Conservation (phyloP, 2,797 vertebrate species). For the Crypturellus tataupa region DNA sequence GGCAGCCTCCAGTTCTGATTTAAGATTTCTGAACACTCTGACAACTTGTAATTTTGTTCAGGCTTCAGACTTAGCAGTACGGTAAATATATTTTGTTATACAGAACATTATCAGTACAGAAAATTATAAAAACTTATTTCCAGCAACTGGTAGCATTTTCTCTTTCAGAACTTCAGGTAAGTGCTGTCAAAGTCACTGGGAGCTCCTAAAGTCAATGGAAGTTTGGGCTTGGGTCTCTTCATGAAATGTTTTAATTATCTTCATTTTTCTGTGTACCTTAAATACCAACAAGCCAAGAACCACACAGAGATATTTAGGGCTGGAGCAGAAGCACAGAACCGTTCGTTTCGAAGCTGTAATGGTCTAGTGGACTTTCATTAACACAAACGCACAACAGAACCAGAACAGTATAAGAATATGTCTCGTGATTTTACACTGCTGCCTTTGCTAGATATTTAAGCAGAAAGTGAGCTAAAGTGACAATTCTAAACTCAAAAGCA, state of each 20-base stretch:
- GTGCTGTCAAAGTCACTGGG: not conserved
- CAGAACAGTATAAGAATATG: not conserved
- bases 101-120: not conserved
- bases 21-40: not conserved
- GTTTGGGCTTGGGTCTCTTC: not conserved
- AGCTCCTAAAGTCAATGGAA: not conserved
- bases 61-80: not conserved
- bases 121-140: not conserved
- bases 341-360: slow-evolving; percentile 31
- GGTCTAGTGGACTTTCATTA: slow-evolving; percentile 3
- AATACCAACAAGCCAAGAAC: slow-evolving; percentile 5
- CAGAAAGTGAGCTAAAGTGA: not conserved
- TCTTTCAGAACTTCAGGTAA: not conserved
- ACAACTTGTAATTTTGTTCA: not conserved
- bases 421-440: not conserved
- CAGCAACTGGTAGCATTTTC: not conserved
- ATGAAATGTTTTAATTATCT: not conserved
- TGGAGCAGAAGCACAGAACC: slow-evolving; percentile 30
- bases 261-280: not conserved
- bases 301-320: not conserved
- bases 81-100: not conserved
- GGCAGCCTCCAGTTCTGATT: not conserved
- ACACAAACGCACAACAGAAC: not conserved
- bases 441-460: not conserved
- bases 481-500: not conserved